Base-by-base conservation (phyloP, 2,888 invertebrate genomes). In the Anorthoa munda region DNA sequence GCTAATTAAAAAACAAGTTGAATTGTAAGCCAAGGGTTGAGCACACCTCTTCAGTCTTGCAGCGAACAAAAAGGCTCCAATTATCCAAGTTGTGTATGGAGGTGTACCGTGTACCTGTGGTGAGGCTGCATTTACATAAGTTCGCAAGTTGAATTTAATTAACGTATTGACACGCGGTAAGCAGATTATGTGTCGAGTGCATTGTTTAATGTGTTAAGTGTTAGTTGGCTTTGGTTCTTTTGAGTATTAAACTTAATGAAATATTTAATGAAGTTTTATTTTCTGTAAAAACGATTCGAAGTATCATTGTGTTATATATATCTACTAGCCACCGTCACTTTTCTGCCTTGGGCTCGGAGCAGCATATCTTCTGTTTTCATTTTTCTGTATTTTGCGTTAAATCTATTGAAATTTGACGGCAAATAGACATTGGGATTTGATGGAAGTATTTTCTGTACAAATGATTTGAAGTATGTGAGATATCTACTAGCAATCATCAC, bases 51-150 rank as follows among this genome's bases (percentile, higher is more conserved):
- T 86, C 86, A 90, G 80, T 77, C 83, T 86, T 78, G 63, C 66
- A 56, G 68, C 71, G 85, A 89, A 91, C 90, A 92, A 91, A 89
- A 90, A 90, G 86, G 80, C 85, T 88, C 87, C 91, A 93, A 92
- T 92, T 91, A 92, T 86, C 81, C 86, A 86, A 88, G 77, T 86
- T 81, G 65, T 77, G 81, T 83, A 83, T 17, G 1, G 39, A 39
- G 39, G 39, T 39, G 9, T 39, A 39, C 7, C 9, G 39, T 39
- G 39, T 9, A 39, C 1, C 39, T 39, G 39, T 9, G 39, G 39
- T 39, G 72, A 74, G 23, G 64, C 69, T 72, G 73, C 72, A 78
- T 83, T 86, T 84, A 87, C 84, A 87, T 87, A 88, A 85, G 86
- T 85, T 87, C 78, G 72, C 83, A 86, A 86, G 86, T 86, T 83